These are phyloP conservation scores for Agrotis segetum DNA, from an alignment of 2,888 invertebrate species.

Conservation along the genomic window DNA sequence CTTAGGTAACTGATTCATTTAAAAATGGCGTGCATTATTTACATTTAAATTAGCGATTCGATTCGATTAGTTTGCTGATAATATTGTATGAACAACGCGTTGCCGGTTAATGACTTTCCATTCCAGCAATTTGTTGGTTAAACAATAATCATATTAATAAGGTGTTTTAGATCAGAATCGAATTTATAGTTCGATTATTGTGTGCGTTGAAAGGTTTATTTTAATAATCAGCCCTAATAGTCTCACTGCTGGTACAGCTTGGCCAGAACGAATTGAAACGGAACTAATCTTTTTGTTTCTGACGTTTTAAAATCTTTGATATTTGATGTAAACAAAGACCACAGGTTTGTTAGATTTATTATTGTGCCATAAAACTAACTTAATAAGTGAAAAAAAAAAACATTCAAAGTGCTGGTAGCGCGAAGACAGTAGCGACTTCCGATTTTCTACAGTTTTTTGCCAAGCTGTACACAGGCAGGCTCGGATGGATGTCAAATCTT, in stretches of 20 bases:
- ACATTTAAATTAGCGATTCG: slow-evolving; percentile 36
- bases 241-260: neutral
- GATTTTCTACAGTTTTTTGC: too few species aligned
- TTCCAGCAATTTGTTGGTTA: slow-evolving; percentile 31
- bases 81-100: slow-evolving; percentile 28
- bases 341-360: too few species aligned
- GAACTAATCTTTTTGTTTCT: too few species aligned
- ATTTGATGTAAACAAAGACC: too few species aligned
- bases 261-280: too few species aligned
- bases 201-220: slow-evolving; percentile 29
- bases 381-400: too few species aligned
- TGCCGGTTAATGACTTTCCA: slow-evolving; percentile 45
- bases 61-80: slow-evolving; percentile 41
- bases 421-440: too few species aligned
- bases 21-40: slow-evolving; percentile 30
- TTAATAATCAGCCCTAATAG: neutral
- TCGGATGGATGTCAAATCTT: too few species aligned
- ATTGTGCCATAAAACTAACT: too few species aligned
- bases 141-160: slow-evolving; percentile 49
- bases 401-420: too few species aligned
- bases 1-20: slow-evolving; percentile 19
- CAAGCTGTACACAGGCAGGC: too few species aligned
- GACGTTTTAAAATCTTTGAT: too few species aligned
- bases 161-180: slow-evolving; percentile 34
- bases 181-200: slow-evolving; percentile 28